phyloP scores from a whole-genome alignment of 1,140 invertebrate genomes.

The Plectrocnemia conspersa region DNA sequence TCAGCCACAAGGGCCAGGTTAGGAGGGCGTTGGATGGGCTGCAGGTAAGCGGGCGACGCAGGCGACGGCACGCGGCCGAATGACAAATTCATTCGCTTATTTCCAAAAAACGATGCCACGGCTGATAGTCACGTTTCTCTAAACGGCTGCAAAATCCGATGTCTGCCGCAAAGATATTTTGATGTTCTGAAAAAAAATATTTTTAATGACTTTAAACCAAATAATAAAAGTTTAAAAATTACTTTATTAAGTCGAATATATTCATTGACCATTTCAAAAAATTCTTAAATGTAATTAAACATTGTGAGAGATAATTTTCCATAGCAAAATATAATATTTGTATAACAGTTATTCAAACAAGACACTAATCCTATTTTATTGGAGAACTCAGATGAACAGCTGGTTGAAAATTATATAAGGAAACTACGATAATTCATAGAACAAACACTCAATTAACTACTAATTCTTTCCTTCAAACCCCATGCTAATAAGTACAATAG shows the following conservation, averaged over 20 bases:
- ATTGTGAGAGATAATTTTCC: too few relatives aligned
- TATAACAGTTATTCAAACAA: not conserved
- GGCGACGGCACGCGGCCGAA: constrained; percentile 50
- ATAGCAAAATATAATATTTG: not conserved
- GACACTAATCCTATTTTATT: too few relatives aligned
- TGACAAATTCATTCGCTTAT: constrained; percentile 43
- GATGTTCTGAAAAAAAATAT: constrained; percentile 67
- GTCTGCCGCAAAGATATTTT: constrained; percentile 93
- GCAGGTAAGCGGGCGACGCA: constrained; percentile 42
- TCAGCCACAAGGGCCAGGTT: constrained; percentile 15
- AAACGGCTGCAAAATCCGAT: constrained; percentile 90
- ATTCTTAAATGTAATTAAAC: too few relatives aligned
- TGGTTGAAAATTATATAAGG: too few relatives aligned
- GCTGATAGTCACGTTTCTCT: constrained; percentile 82
- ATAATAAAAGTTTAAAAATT: not conserved
- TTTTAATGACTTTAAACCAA: not conserved
- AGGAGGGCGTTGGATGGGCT: constrained; percentile 19
- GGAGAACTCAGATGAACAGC: too few relatives aligned
- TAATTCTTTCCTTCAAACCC: too few relatives aligned
- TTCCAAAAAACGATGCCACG: constrained; percentile 31
- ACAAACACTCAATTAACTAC: too few relatives aligned
- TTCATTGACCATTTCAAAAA: too few relatives aligned
- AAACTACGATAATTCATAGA: too few relatives aligned
- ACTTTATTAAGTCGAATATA: too few relatives aligned
- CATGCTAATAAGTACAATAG: too few relatives aligned